Conservation (phyloP, 92 coral and sea anemone species). For the Heteractis magnifica region DNA sequence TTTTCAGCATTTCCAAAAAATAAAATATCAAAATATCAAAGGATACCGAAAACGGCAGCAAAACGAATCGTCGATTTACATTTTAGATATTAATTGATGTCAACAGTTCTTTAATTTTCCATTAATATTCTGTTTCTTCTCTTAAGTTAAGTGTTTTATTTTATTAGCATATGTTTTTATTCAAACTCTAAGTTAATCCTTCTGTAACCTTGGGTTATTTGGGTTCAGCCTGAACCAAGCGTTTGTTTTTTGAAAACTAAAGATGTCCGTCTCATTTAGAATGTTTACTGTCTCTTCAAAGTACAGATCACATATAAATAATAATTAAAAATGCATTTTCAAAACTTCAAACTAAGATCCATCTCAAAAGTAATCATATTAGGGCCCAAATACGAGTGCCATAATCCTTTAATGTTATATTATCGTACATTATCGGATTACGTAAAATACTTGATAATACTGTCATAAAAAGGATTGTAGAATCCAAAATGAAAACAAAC, state of each 20-base stretch:
- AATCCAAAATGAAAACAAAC: background rate
- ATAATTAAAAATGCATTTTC: background rate
- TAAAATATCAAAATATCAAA: background rate
- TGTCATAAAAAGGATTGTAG: background rate
- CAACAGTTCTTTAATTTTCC: background rate
- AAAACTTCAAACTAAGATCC: conserved; percentile 4
- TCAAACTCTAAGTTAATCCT: background rate
- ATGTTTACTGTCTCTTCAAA: background rate
- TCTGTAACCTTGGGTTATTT: background rate
- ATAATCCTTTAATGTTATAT: conserved; percentile 10
- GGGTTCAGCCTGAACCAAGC: background rate
- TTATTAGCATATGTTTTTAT: background rate
- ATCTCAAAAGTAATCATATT: background rate
- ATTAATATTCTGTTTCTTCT: background rate
- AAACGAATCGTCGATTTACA: background rate
- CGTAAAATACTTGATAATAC: background rate
- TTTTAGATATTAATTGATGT: background rate
- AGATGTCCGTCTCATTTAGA: background rate
- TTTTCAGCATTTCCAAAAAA: background rate
- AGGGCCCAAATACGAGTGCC: background rate
- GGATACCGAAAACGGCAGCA: background rate
- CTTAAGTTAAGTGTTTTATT: background rate
- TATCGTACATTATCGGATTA: conserved; percentile 25
- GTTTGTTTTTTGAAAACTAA: background rate
- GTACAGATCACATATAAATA: background rate